Evolutionary conservation across 2,113 vertebrate genomes (phyloP).

Genomic region (Nothobranchius furzeri): DNA sequence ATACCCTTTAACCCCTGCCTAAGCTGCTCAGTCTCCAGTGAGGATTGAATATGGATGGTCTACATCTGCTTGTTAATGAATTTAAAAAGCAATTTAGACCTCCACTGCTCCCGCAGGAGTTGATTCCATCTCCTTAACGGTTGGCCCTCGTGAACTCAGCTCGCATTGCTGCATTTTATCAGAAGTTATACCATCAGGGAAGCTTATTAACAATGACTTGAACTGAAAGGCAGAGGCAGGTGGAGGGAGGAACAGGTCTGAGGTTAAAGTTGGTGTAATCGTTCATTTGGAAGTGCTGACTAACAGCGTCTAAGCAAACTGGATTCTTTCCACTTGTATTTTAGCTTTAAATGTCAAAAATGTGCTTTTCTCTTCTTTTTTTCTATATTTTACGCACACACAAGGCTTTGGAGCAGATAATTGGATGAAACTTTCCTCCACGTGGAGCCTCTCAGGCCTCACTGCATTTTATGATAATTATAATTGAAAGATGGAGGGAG

Average conservation of each 20-base stretch:
- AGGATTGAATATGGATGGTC: conserved; percentile 60
- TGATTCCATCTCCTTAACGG: conserved; percentile 72
- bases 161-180: conserved; percentile 62
- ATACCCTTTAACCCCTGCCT: conserved; percentile 64
- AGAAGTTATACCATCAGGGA: conserved; percentile 62
- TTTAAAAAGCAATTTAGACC: conserved; percentile 73
- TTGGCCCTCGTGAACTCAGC: conserved; percentile 54
- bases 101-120: conserved; percentile 53
- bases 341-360: conserved; percentile 2
- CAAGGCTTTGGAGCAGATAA: conserved; percentile 60
- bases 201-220: conserved; percentile 66
- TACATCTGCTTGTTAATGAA: conserved; percentile 76
- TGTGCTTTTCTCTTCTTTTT: background rate
- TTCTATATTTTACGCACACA: background rate
- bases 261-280: conserved; percentile 56
- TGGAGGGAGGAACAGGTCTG: conserved; percentile 33
- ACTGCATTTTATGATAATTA: conserved; percentile 79
- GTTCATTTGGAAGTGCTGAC: conserved; percentile 18
- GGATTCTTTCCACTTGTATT: conserved; percentile 44
- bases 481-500: conserved; percentile 78
- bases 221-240: conserved; percentile 46
- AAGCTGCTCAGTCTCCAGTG: conserved; percentile 43
- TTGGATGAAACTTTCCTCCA: conserved; percentile 75
- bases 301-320: conserved; percentile 38
- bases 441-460: conserved; percentile 67